Conservation (phyloP, 2,113 vertebrate genomes). For the Dunckerocampus dactyliophorus region DNA sequence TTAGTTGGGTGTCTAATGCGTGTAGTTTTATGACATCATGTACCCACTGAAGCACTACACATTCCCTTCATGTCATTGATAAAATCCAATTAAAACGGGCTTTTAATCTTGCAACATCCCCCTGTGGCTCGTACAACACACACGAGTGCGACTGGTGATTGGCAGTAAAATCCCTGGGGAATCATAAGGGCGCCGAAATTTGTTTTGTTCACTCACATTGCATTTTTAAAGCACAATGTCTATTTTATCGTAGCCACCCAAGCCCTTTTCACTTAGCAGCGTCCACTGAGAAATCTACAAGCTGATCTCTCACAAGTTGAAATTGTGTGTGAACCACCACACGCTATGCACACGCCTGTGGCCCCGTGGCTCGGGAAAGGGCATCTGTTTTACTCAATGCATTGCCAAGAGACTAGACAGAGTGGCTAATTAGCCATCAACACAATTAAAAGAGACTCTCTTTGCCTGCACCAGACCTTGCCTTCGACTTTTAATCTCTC, state of each 20-base stretch:
- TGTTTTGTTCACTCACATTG: background rate
- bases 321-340: background rate
- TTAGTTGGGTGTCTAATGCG: slow-evolving; percentile 14
- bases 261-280: slow-evolving; percentile 14
- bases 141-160: slow-evolving; percentile 6
- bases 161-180: slow-evolving; percentile 8
- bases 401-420: slow-evolving; percentile 27
- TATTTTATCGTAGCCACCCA: background rate
- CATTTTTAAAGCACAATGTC: slow-evolving; percentile 23
- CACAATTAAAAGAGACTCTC: slow-evolving; percentile 50
- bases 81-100: slow-evolving; percentile 17
- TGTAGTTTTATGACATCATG: slow-evolving; percentile 9
- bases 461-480: slow-evolving; percentile 22
- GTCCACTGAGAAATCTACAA: slow-evolving; percentile 21
- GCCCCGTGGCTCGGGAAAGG: slow-evolving; percentile 41
- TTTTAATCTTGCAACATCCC: slow-evolving; percentile 24
- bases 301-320: slow-evolving; percentile 5
- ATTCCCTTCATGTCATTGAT: slow-evolving; percentile 23
- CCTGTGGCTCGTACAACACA: background rate
- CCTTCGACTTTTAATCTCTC: slow-evolving; percentile 51
- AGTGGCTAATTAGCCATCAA: slow-evolving; percentile 52
- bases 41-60: slow-evolving; percentile 13
- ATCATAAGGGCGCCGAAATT: background rate
- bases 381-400: slow-evolving; percentile 37
- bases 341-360: slow-evolving; percentile 16